These are phyloP conservation scores for Brachylomia viminalis DNA, from an alignment of 2,888 invertebrate species.

Conservation along the genomic window DNA sequence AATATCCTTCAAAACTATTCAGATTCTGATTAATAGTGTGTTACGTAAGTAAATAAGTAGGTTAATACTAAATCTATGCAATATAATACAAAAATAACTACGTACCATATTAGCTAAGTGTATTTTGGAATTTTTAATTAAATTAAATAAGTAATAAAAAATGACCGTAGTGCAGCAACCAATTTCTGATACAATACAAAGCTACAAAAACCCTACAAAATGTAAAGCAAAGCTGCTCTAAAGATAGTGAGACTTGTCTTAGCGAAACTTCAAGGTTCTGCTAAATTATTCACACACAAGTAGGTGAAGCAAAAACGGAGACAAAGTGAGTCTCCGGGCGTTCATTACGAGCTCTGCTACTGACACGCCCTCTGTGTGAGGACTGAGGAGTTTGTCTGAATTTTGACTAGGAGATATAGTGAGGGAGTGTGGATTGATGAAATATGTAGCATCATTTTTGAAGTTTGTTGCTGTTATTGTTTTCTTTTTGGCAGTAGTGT, in stretches of 20 bases:
- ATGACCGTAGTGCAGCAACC: too few species aligned
- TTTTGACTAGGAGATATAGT: constrained; percentile 43
- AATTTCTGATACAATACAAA: background rate
- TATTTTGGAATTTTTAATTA: too few species aligned
- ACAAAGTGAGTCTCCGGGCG: constrained; percentile 79
- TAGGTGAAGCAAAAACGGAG: constrained; percentile 79
- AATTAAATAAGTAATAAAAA: background rate
- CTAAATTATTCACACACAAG: constrained; percentile 77
- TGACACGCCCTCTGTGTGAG: constrained; percentile 64
- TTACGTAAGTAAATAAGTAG: too few species aligned
- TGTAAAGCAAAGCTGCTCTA: constrained; percentile 24
- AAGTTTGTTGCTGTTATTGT: background rate
- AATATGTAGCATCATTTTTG: constrained; percentile 11
- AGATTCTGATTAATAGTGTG: too few species aligned
- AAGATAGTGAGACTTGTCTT: constrained; percentile 57
- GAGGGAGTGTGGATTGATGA: constrained; percentile 15
- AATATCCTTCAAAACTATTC: too few species aligned
- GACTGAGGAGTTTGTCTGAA: constrained; percentile 49
- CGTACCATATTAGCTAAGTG: background rate
- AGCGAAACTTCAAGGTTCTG: constrained; percentile 56
- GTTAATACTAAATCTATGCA: too few species aligned
- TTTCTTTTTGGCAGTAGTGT: background rate
- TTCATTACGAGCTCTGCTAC: constrained; percentile 76
- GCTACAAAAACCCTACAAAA: constrained; percentile 8
- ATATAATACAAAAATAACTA: background rate